These are phyloP conservation scores for Leptopilina drosophilae DNA, from an alignment of 2,888 invertebrate genomes.

Conservation along the genomic window DNA sequence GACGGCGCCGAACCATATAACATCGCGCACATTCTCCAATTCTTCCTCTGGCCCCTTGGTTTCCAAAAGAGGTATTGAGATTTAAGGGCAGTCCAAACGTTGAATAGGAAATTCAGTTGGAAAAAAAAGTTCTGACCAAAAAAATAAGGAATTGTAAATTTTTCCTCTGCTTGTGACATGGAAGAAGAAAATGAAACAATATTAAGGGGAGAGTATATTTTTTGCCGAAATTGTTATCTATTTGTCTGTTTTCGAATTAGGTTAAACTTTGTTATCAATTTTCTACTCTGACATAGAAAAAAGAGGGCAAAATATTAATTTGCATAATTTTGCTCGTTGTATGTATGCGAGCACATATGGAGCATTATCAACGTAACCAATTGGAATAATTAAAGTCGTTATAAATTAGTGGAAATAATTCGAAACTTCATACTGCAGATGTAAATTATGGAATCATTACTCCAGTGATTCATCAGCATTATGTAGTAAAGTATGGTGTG, in stretches of 20 bases:
- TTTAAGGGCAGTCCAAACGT: constrained; percentile 26
- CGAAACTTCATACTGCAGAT: not conserved
- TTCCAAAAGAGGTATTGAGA: constrained; percentile 42
- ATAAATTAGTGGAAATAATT: constrained; percentile 18
- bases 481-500: too few relatives aligned
- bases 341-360: too few relatives aligned
- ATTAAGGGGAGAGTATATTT: too few relatives aligned
- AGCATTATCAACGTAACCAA: not conserved
- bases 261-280: too few relatives aligned
- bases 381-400: not conserved
- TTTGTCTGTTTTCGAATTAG: not conserved
- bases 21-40: constrained; percentile 47
- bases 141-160: not conserved
- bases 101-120: constrained; percentile 32
- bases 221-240: not conserved
- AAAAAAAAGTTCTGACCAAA: not conserved
- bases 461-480: constrained; percentile 29
- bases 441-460: constrained; percentile 21
- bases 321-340: too few relatives aligned
- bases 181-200: too few relatives aligned
- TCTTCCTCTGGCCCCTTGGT: constrained; percentile 33
- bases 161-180: not conserved
- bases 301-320: too few relatives aligned
- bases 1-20: constrained; percentile 50
- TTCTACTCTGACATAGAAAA: too few relatives aligned